Evolutionary conservation across 1,140 invertebrate genomes (phyloP).

Genomic region (Linepithema humile): DNA sequence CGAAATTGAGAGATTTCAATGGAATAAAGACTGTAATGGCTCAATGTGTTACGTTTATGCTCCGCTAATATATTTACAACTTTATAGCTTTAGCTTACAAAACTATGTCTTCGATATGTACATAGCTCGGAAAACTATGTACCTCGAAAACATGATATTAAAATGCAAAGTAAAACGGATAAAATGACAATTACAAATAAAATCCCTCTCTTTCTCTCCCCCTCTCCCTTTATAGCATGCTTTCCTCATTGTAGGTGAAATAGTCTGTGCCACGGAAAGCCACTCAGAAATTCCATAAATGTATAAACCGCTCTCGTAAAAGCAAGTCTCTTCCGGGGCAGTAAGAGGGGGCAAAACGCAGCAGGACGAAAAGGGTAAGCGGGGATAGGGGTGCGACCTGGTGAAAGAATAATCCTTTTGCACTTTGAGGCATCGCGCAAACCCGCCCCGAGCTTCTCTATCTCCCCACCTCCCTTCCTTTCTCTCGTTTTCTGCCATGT

Average conservation of each 20-base stretch:
- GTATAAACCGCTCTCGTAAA: conserved; percentile 75
- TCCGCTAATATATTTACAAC: background rate
- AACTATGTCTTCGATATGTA: too few species aligned
- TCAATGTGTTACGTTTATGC: background rate
- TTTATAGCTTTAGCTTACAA: background rate
- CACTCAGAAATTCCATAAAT: conserved; percentile 81
- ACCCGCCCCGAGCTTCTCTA: background rate
- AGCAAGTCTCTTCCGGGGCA: conserved; percentile 66
- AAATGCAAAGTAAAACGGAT: background rate
- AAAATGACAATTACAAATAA: background rate
- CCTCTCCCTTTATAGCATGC: background rate
- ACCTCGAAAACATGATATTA: background rate
- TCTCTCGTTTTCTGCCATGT: conserved; percentile 11
- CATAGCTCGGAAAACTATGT: background rate
- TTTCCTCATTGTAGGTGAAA: conserved; percentile 1
- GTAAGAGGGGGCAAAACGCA: background rate
- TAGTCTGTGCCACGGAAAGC: conserved; percentile 63
- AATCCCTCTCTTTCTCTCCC: background rate
- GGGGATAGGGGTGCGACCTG: conserved; percentile 37
- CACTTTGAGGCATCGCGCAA: conserved; percentile 56
- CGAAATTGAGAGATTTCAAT: conserved; percentile 18
- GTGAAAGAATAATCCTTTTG: conserved; percentile 57
- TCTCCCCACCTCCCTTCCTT: conserved; percentile 1
- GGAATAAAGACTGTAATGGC: background rate
- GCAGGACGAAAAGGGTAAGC: background rate